Conservation (phyloP, 2,888 invertebrate genomes). For the Sesia bembeciformis region DNA sequence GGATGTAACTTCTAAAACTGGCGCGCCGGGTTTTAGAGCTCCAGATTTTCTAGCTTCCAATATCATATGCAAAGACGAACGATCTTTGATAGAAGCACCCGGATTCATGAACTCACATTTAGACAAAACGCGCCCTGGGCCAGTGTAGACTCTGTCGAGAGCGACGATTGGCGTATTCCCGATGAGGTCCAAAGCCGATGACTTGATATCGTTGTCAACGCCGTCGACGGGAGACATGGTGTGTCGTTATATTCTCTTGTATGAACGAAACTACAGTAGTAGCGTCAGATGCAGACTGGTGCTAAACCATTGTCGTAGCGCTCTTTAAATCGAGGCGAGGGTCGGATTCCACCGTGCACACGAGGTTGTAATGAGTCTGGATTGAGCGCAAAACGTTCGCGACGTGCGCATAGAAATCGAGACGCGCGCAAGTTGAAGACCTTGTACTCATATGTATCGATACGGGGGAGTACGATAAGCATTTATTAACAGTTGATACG, state of each 20-base stretch:
- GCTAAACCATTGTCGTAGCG: not conserved
- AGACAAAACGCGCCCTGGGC: slow-evolving; percentile 55
- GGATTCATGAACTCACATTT: slow-evolving; percentile 70
- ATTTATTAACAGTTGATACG: no score
- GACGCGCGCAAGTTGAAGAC: no score
- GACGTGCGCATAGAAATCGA: no score
- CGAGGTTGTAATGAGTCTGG: not conserved
- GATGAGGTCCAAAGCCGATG: slow-evolving; percentile 59
- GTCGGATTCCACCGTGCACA: not conserved
- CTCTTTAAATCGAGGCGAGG: not conserved
- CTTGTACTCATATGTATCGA: no score
- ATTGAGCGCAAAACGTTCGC: not conserved
- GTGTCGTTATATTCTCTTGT: not conserved
- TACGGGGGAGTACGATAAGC: no score
- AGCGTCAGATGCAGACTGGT: not conserved
- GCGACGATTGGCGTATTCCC: slow-evolving; percentile 64
- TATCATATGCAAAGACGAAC: slow-evolving; percentile 58
- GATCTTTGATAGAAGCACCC: slow-evolving; percentile 59
- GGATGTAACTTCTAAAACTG: slow-evolving; percentile 57
- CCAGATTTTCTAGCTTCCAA: slow-evolving; percentile 37
- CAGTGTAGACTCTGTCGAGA: slow-evolving; percentile 50
- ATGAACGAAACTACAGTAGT: not conserved
- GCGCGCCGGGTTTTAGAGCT: slow-evolving; percentile 40
- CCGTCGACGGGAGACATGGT: slow-evolving; percentile 16
- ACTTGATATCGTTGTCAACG: slow-evolving; percentile 42